Base-by-base conservation (phyloP, 2,113 vertebrate species). In the Siniperca chuatsi region DNA sequence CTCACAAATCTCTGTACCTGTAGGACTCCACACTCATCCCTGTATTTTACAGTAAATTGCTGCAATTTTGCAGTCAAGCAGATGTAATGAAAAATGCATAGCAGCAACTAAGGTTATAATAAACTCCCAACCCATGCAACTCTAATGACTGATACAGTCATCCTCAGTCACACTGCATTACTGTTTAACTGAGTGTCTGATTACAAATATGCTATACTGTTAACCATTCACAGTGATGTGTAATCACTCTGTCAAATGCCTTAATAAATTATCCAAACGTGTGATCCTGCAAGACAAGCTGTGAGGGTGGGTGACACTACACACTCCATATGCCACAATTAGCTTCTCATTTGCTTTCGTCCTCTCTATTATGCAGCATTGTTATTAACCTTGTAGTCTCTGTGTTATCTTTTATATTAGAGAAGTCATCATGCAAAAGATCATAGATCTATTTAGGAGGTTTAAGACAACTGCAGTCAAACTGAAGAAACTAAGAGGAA, bases 251-350 rank as follows among this genome's bases (percentile, higher is more conserved):
- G 94, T 88, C 82, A 94, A 55, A 89, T 69, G 84, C 58, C 68
- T 84, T 82, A 83, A 90, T 85, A 87, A 88, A 93, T 92, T 65
- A 91, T 76, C 79, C 74, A 80, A 92, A 92, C 4, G 86, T 91
- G 91, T 92, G 89, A 94, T 83, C 77, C 75, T 84, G 90, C 62
- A 61, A 92, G 76, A 91, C 87, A 93, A 93, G 90, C 93, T 94
- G 94, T 88, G 92, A 92, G 75, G 87, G 71, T 78, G 76, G 82
- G 81, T 89, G 91, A 68, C 83, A 75, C 72, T 9, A 57, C 87
- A 89, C 82, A 87, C 87, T 66, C 74, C 81, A 85, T 87, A 87
- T 79, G 89, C 71, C 75, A 87, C 83, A 90, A 89, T 92, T 89
- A 87, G 75, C 75, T 85, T 71, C 81, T 82, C 61, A 73, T 81